A percentile compares a stretch with the other conserved stretches of the same genome.
Evolutionary conservation across 2,113 vertebrate species (phyloP).

Genomic region (Alces alces): DNA sequence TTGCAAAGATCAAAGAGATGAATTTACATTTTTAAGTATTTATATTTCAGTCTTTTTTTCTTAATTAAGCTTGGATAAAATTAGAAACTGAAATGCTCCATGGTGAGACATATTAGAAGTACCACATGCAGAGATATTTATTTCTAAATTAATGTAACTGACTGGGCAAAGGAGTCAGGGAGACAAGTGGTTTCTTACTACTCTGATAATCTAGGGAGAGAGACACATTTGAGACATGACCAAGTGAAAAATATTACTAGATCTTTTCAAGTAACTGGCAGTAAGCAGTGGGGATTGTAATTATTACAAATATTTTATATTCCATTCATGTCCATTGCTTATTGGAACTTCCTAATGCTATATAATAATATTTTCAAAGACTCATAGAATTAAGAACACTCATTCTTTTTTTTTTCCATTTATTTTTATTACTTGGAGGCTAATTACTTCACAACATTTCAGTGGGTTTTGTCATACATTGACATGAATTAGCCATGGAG

Average conservation of each 20-base stretch:
- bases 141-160: not conserved
- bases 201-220: not conserved
- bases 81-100: not conserved
- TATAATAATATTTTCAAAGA: not conserved
- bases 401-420: no score
- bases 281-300: slow-evolving; percentile 34
- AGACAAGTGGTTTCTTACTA: not conserved
- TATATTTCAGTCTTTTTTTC: not conserved
- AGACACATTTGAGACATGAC: not conserved
- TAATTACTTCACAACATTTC: no score
- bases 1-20: not conserved
- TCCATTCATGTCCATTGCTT: not conserved
- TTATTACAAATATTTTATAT: slow-evolving; percentile 36
- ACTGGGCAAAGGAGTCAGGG: not conserved
- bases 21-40: not conserved
- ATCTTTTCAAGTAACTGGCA: slow-evolving; percentile 53
- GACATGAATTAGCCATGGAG: no score
- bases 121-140: not conserved
- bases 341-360: not conserved
- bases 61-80: not conserved
- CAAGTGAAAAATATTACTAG: not conserved
- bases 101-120: not conserved
- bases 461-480: no score
- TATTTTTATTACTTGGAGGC: no score
- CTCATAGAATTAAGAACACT: not conserved